A percentile compares a stretch with the other conserved stretches of the same genome.
Conservation (phyloP, 2,797 vertebrate genomes). For the Hypotaenidia philippensis region DNA sequence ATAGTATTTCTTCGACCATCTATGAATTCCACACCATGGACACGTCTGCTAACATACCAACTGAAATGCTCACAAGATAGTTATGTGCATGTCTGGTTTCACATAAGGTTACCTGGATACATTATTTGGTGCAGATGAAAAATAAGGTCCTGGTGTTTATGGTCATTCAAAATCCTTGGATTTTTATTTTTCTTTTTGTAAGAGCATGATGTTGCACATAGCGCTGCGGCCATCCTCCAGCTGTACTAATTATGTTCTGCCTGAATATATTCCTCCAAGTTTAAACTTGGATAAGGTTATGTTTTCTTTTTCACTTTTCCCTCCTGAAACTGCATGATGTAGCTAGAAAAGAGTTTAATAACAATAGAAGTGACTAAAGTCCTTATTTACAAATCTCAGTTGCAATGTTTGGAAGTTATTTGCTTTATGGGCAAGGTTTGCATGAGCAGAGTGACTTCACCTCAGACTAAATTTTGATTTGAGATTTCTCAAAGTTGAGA, state of each 20-base stretch:
- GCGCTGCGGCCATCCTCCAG: background rate
- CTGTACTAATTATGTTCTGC: background rate
- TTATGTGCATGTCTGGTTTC: background rate
- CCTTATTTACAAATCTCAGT: background rate
- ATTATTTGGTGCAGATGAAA: background rate
- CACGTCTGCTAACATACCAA: background rate
- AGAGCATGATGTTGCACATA: background rate
- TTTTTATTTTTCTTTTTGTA: background rate
- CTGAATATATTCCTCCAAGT: background rate
- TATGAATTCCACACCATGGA: background rate
- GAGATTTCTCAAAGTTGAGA: background rate
- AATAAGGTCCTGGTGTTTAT: background rate
- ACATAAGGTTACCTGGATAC: background rate
- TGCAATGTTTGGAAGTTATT: background rate
- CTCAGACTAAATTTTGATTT: background rate
- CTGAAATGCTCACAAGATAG: background rate
- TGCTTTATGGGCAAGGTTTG: background rate
- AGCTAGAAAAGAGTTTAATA: background rate
- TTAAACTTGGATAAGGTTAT: background rate
- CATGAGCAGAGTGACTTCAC: background rate
- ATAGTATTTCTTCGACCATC: background rate
- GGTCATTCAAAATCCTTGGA: background rate
- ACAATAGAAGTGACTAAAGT: background rate
- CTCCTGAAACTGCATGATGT: background rate
- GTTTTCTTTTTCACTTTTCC: constrained; percentile 5